Conservation (phyloP, 1,140 invertebrate genomes). For the Cyclina sinensis region DNA sequence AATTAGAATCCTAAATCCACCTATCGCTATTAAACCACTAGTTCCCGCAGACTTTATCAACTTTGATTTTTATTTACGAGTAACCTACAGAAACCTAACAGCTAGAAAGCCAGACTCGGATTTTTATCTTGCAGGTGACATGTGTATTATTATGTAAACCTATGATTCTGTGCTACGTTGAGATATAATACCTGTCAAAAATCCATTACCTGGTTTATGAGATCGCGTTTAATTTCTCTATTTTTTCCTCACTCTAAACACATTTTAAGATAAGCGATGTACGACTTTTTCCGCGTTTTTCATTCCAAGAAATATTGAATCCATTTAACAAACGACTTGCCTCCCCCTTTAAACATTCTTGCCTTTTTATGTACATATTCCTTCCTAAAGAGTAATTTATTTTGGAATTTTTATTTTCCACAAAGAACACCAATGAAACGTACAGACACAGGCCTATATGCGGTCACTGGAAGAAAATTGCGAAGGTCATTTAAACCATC, state of each 20-base stretch:
- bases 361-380: not conserved
- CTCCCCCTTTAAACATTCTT: not conserved
- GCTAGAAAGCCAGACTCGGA: not conserved
- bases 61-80: too few relatives aligned
- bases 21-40: too few relatives aligned
- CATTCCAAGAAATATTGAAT: not conserved
- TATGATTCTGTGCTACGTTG: not conserved
- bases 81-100: too few relatives aligned
- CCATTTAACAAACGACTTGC: too few relatives aligned
- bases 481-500: not conserved
- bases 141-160: not conserved
- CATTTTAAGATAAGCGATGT: not conserved
- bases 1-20: too few relatives aligned
- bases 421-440: not conserved
- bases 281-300: not conserved
- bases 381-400: not conserved
- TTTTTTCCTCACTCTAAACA: not conserved
- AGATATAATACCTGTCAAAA: constrained; percentile 25
- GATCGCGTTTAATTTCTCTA: not conserved
- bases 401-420: constrained; percentile 12
- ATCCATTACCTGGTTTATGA: not conserved
- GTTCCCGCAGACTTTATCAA: too few relatives aligned
- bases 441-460: not conserved
- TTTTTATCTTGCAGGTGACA: not conserved
- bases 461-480: not conserved